Base-by-base conservation (phyloP, 2,888 invertebrate species). In the Chrysolina americana region DNA sequence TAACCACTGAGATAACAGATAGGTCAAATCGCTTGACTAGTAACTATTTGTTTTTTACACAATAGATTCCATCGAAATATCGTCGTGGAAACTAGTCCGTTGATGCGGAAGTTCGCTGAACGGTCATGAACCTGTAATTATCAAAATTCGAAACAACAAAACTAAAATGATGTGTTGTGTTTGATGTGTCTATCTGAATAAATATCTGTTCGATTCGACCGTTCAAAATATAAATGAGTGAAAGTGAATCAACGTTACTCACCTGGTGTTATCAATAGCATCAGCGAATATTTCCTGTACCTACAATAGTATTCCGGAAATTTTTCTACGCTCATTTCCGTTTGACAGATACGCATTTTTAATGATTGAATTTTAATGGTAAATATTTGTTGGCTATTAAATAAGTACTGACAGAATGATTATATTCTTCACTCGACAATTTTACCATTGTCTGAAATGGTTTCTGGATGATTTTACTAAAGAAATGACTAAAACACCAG, bases 351-450 rank as follows among this genome's bases (percentile, higher is more conserved):
- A 19, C 17, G 10, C 6, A 53, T 53, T 19, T 53, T 21, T 21
- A 53, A 21, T 53, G 21, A 21, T 53, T 53, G 53, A 53, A 53
- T 53, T 53, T 53, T 21, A 53, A 53, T 53, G 11, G 10, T 53
- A 17, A 53, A 10, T 19, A 19, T 3, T 44, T 13, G 28, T n/a
- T n/a, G n/a, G n/a, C n/a, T n/a, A n/a, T n/a, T n/a, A n/a, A n/a
- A n/a, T n/a, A n/a, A n/a, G n/a, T n/a, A n/a, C n/a, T n/a, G n/a
- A n/a, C n/a, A n/a, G n/a, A n/a, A n/a, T n/a, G n/a, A n/a, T n/a
- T n/a, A 28, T 36, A 36, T 36, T 36, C 36, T 36, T 8, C 36
- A 36, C 8, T 36, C 36, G 36, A 6, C 36, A 8, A 8, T 36
- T 36, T 36, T 36, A 8, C 36, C 28, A 28, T 28, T 28, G 28